Evolutionary conservation across 2,797 vertebrate genomes (phyloP).

Genomic region (Decapterus maruadsi): DNA sequence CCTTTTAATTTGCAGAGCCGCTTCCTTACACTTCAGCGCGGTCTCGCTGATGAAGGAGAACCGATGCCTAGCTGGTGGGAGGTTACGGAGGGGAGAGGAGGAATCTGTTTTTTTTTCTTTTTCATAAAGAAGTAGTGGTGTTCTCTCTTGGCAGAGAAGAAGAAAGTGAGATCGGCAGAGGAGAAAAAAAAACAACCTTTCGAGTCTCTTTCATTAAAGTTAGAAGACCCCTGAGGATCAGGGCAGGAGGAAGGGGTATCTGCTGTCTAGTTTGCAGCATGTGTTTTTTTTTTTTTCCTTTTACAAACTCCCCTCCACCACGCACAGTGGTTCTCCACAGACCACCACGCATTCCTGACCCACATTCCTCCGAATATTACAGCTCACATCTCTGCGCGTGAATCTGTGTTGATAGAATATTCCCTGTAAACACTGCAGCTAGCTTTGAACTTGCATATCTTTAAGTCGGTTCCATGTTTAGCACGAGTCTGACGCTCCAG

Average conservation of each 20-base stretch:
- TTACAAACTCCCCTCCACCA: slow-evolving; percentile 47
- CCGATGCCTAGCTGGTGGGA: not conserved
- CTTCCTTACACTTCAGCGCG: slow-evolving; percentile 8
- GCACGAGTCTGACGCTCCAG: not conserved
- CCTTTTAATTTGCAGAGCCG: slow-evolving; percentile 28
- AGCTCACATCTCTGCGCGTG: slow-evolving; percentile 42
- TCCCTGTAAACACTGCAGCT: slow-evolving; percentile 47
- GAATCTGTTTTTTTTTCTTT: not conserved
- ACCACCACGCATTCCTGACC: slow-evolving; percentile 64
- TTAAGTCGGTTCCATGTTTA: slow-evolving; percentile 42
- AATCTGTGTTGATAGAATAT: slow-evolving; percentile 51
- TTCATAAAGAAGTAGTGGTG: slow-evolving; percentile 15
- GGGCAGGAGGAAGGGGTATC: slow-evolving; percentile 41
- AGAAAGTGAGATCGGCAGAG: slow-evolving; percentile 5
- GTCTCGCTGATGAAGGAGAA: slow-evolving; percentile 36
- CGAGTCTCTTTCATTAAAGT: slow-evolving; percentile 54
- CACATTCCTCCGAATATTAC: slow-evolving; percentile 65
- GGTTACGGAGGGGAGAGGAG: not conserved
- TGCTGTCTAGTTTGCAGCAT: slow-evolving; percentile 42
- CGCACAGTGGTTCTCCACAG: slow-evolving; percentile 56
- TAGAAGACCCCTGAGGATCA: slow-evolving; percentile 47
- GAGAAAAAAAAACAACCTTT: slow-evolving; percentile 22
- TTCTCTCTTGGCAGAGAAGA: slow-evolving; percentile 38
- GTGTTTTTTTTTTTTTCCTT: slow-evolving; percentile 29
- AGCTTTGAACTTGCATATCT: slow-evolving; percentile 49